Evolutionary conservation across 23 tunicate species (phyloP), one percentile per base, ranked within the genome.

Genomic region (Phallusia fumigata): DNA sequence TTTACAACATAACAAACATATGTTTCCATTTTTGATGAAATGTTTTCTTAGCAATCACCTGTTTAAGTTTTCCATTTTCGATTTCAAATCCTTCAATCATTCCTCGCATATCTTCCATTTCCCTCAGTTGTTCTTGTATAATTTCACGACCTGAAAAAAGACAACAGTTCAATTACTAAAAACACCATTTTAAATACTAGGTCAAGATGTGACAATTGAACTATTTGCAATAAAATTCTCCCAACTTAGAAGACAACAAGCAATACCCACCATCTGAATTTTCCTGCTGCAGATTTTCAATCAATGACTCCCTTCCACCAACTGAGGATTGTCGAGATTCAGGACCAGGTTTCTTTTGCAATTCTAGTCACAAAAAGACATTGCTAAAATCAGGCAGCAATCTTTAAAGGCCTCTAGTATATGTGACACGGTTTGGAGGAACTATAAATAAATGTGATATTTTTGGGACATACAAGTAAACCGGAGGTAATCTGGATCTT

Each of bases 111-210:
- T 36, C 75, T 22, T 86, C 84, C 36, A 86, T 80, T 51, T 86
- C 84, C 19, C 40, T 18, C 18, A 86, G 33, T 52, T 86, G 90
- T 33, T 86, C 90, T 35, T 51, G 33, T 24, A 86, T 86, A 35
- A 86, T 80, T 80, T 80, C 84, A 26, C 90, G 84, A 33, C 90
- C 90, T 86, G 65, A 3, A 79, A 24, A 58, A 21, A 51, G 18
- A 51, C 26, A 58, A 58, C 11, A 58, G 3, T 58, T 5, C 47
- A 40, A 10, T 40, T 40, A 40, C 5, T 40, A 40, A 5, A 40
- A 40, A 10, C 10, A 5, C 10, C 47, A 40, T 40, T 40, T 10
- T 40, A 10, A 10, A 10, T 5, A 3, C 8, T 40, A 3, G 47
- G 47, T 40, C 47, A n/a, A n/a, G n/a, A n/a, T n/a, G n/a, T n/a